These are phyloP conservation scores for Columba janthina DNA, from an alignment of 2,113 vertebrate genomes.

Conservation along the genomic window DNA sequence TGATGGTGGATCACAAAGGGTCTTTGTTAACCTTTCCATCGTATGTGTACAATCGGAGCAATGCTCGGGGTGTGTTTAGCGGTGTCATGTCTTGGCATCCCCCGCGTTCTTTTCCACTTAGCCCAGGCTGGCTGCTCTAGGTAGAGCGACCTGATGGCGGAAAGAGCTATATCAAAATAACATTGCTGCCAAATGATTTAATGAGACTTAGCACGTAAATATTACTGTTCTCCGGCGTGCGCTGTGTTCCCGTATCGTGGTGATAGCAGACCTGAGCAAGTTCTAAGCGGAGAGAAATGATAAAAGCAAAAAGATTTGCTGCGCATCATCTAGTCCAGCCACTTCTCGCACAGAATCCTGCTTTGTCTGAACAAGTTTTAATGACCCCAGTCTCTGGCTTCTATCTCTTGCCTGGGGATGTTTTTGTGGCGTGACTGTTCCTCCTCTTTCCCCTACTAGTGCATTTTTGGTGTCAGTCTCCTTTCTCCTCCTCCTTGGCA, in stretches of 20 bases:
- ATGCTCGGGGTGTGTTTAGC: background rate
- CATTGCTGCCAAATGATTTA: background rate
- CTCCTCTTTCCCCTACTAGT: conserved; percentile 28
- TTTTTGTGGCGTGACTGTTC: conserved; percentile 28
- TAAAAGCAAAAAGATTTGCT: background rate
- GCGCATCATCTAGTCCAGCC: background rate
- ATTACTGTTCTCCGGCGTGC: background rate
- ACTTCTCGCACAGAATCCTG: background rate
- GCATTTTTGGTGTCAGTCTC: conserved; percentile 38
- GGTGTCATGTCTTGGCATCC: background rate
- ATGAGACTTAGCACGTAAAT: background rate
- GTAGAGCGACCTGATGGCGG: background rate
- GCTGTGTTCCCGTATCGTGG: background rate
- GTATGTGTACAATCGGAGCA: accelerated
- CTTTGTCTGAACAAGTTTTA: conserved; percentile 54
- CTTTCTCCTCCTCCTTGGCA: background rate
- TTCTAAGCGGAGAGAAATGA: background rate
- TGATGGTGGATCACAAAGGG: background rate
- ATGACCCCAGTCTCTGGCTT: conserved; percentile 40
- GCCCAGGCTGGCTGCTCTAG: too few relatives aligned
- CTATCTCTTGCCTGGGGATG: conserved; percentile 45
- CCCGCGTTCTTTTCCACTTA: background rate
- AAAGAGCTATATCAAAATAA: background rate
- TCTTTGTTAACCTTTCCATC: background rate
- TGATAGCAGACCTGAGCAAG: background rate